These are phyloP conservation scores for Xanthorhoe spadicearia DNA, from an alignment of 2,888 invertebrate species.

Conservation along the genomic window DNA sequence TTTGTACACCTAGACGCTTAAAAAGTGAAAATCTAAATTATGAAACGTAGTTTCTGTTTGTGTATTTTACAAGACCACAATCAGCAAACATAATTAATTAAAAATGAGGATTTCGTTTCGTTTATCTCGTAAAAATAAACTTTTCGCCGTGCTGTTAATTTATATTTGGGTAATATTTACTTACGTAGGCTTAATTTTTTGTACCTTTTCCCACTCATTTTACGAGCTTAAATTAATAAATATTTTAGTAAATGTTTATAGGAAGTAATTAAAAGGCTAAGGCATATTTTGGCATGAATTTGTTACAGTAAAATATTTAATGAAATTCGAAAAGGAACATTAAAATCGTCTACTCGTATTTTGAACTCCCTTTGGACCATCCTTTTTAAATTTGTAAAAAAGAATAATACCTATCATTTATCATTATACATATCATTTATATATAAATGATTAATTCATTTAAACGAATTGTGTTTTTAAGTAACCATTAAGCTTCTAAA, in stretches of 20 bases:
- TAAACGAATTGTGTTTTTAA: too few species aligned
- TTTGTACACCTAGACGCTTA: too few species aligned
- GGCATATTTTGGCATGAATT: not conserved
- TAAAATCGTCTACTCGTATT: not conserved
- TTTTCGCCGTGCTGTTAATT: not conserved
- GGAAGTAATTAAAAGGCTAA: not conserved
- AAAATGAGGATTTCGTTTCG: not conserved
- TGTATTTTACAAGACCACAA: constrained; percentile 9
- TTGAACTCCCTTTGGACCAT: too few species aligned
- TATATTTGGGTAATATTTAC: constrained; percentile 4
- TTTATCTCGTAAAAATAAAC: not conserved
- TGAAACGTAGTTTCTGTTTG: not conserved
- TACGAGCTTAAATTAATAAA: not conserved
- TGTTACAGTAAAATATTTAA: not conserved
- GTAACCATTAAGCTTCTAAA: too few species aligned
- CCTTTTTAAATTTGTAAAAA: too few species aligned
- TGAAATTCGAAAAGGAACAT: not conserved
- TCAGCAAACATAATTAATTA: constrained; percentile 1
- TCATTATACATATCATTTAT: too few species aligned
- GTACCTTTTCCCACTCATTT: not conserved
- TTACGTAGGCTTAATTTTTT: constrained; percentile 2
- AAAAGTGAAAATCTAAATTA: not conserved
- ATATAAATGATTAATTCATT: too few species aligned
- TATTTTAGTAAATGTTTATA: not conserved
- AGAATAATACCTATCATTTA: too few species aligned